phyloP scores from a whole-genome alignment of 2,888 invertebrate genomes.

The Anagyrus pseudococci region DNA sequence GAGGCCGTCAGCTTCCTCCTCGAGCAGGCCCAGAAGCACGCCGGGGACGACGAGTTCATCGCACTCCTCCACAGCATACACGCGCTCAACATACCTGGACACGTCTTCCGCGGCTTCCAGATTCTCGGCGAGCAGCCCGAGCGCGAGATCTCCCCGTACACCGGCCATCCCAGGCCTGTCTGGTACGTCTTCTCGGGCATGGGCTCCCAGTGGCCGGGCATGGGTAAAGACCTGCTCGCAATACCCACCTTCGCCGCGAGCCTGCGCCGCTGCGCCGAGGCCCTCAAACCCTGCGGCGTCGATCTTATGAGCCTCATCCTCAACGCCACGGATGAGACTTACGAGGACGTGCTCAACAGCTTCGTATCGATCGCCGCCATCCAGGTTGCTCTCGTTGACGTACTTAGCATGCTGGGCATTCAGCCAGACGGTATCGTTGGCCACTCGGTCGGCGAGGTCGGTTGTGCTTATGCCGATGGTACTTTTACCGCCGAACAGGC shows the following conservation, averaged over 20 bases:
- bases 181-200: conserved; percentile 98
- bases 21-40: conserved; percentile 63
- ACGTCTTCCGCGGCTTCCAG: conserved; percentile 82
- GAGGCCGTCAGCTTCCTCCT: conserved; percentile 75
- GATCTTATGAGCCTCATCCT: conserved; percentile 84
- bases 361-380: conserved; percentile 95
- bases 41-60: conserved; percentile 74
- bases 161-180: conserved; percentile 76
- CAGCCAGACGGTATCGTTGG: conserved; percentile 94
- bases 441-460: conserved; percentile 91
- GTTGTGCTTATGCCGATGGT: conserved; percentile 97
- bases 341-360: conserved; percentile 86
- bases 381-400: conserved; percentile 94
- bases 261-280: conserved; percentile 77
- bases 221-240: conserved; percentile 87
- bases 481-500: conserved; percentile 94
- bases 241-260: conserved; percentile 83
- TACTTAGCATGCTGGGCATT: conserved; percentile 77
- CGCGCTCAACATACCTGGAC: conserved; percentile 74
- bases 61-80: conserved; percentile 80
- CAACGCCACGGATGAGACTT: conserved; percentile 77
- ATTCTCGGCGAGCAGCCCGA: conserved; percentile 69
- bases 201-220: conserved; percentile 98
- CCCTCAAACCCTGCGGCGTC: conserved; percentile 79
- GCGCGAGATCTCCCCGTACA: conserved; percentile 64